These are phyloP conservation scores for Aphodius granarius DNA, from an alignment of 2,888 invertebrate species.

Conservation along the genomic window DNA sequence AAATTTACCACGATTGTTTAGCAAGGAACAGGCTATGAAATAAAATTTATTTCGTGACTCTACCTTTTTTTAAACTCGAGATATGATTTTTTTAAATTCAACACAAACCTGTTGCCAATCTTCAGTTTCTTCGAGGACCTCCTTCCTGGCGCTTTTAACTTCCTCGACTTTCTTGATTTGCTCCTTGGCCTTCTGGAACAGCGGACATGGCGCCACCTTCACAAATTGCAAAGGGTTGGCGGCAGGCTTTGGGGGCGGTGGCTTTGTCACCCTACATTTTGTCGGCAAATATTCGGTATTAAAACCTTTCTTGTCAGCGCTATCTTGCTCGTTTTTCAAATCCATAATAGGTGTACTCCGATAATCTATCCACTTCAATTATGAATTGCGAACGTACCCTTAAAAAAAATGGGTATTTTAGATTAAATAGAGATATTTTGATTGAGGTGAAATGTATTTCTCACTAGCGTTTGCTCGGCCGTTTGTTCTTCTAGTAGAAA, in stretches of 20 bases:
- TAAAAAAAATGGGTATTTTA: background rate
- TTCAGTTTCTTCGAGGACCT: slow-evolving; percentile 80
- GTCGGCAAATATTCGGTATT: slow-evolving; percentile 53
- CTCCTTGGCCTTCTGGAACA: slow-evolving; percentile 82
- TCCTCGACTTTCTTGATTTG: slow-evolving; percentile 84
- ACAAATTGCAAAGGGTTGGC: slow-evolving; percentile 88
- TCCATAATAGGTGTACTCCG: slow-evolving; percentile 12
- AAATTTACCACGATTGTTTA: no score
- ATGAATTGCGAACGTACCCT: background rate
- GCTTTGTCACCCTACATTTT: slow-evolving; percentile 64
- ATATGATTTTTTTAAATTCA: background rate
- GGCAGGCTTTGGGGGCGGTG: slow-evolving; percentile 81
- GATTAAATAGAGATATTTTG: no score
- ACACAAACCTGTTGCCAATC: slow-evolving; percentile 87
- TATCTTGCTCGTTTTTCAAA: slow-evolving; percentile 17
- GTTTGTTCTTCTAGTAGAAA: background rate
- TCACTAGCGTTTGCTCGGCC: no score
- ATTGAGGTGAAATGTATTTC: no score
- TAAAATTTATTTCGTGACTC: no score
- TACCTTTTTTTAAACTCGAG: background rate
- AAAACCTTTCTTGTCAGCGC: slow-evolving; percentile 38
- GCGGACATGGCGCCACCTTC: slow-evolving; percentile 83
- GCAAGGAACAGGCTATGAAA: no score
- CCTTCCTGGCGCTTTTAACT: slow-evolving; percentile 79
- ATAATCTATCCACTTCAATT: background rate